Evolutionary conservation across 2,113 vertebrate genomes (phyloP).

Genomic region (Erythrolamprus reginae): DNA sequence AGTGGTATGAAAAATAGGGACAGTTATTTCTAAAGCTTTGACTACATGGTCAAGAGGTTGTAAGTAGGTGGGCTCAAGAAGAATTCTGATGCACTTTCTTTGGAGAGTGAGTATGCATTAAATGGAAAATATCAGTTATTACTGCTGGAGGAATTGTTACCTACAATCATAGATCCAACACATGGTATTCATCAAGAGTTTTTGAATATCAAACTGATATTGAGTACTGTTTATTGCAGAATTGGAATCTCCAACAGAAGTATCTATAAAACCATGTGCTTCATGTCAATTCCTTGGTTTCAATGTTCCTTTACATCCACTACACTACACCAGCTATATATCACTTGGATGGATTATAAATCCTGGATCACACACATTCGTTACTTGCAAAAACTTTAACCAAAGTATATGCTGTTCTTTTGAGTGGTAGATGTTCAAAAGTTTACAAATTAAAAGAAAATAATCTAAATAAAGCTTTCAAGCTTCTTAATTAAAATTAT

Average conservation of each 20-base stretch:
- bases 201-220: neutral
- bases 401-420: neutral
- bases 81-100: neutral
- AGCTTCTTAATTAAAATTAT: neutral
- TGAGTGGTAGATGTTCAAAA: neutral
- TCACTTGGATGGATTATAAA: neutral
- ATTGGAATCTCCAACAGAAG: neutral
- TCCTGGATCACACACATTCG: neutral
- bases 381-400: neutral
- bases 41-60: neutral
- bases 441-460: neutral
- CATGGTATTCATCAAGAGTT: neutral
- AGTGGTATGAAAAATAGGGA: neutral
- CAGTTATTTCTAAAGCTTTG: neutral
- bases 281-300: neutral
- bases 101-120: neutral
- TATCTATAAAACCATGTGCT: neutral
- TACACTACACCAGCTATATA: neutral
- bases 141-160: neutral
- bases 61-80: neutral
- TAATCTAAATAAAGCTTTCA: neutral
- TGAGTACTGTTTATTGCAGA: neutral
- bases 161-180: neutral
- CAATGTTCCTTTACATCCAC: neutral
- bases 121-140: neutral